Evolutionary conservation across 2,113 vertebrate genomes (phyloP), one percentile per base, ranked within the genome.

Genomic region (Neodon shergylaensis): DNA sequence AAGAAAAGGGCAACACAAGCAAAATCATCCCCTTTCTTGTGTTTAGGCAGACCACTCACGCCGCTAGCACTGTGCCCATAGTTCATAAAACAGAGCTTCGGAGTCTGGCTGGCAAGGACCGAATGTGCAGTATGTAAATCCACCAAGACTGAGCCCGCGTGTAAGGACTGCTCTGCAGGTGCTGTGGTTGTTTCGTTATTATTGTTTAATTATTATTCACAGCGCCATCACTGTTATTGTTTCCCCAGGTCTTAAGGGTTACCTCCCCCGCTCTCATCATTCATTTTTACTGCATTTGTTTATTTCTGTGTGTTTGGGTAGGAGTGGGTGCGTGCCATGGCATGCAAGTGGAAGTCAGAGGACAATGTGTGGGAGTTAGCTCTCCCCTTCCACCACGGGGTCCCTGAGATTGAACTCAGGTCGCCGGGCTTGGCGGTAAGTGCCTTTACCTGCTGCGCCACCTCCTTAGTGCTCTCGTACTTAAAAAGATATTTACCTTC

Each of bases 1-100:
- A 97, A 97, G 96, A 95, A 96, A 93, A 49, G 96, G 95, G 87
- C 88, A 97, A 92, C 95, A 61, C 19, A 28, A 68, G n/a, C 19
- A 54, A 42, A 63, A 42, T 24, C 31, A 4, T 78, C 65, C 14
- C 2, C 14, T 52, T 22, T 33, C 26, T 14, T 78, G 12, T 52
- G n/a, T 52, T 19, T 49, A 84, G 49, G 33, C 65, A 84, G 31
- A n/a, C 7, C 33, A 79, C 54, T 76, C 17, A 28, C 54, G 85
- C 42, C 17, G 17, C 21, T 76, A 3, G 36, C 66, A 68, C 85
- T 54, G 24, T 31, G n/a, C 24, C 52, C 10, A 36, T 72, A 31
- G n/a, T 79, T 76, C 39, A 24, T 33, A n/a, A 91, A 83, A 70
- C 85, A 63, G 44, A 86, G 28, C 19, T n/a, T 63, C n/a, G 36